A percentile compares a stretch with the other conserved stretches of the same genome.
phyloP scores from a whole-genome alignment of 1,140 invertebrate genomes.

The Anoplophora glabripennis region DNA sequence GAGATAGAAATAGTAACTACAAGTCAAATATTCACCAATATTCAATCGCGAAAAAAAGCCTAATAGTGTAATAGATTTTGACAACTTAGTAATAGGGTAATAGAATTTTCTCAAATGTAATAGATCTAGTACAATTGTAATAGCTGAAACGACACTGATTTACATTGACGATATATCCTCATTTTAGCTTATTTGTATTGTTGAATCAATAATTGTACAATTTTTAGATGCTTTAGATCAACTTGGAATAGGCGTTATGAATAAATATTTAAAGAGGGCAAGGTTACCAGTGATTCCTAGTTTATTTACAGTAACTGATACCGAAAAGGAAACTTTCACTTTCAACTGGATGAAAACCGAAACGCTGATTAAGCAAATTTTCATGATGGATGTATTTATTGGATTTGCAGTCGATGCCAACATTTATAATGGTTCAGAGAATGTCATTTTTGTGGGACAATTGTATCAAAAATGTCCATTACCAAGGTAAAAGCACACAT shows the following conservation, averaged over 20 bases:
- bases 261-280: constrained; percentile 56
- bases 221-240: constrained; percentile 58
- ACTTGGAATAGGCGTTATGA: constrained; percentile 58
- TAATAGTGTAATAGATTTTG: no score
- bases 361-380: constrained; percentile 59
- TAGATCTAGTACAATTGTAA: no score
- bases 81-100: no score
- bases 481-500: constrained; percentile 19
- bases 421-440: constrained; percentile 61
- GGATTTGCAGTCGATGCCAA: constrained; percentile 67
- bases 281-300: constrained; percentile 59
- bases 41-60: no score
- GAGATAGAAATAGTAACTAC: no score
- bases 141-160: no score
- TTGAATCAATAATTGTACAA: no score
- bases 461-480: constrained; percentile 28
- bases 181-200: no score
- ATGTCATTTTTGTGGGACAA: constrained; percentile 62
- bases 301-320: constrained; percentile 53
- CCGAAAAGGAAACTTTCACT: constrained; percentile 45
- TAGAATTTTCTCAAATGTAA: no score
- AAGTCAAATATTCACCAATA: no score
- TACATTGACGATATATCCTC: no score
- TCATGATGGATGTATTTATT: constrained; percentile 65
- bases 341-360: constrained; percentile 63